Evolutionary conservation across 2,888 invertebrate species (phyloP).

Genomic region (Synanthedon myopaeformis): DNA sequence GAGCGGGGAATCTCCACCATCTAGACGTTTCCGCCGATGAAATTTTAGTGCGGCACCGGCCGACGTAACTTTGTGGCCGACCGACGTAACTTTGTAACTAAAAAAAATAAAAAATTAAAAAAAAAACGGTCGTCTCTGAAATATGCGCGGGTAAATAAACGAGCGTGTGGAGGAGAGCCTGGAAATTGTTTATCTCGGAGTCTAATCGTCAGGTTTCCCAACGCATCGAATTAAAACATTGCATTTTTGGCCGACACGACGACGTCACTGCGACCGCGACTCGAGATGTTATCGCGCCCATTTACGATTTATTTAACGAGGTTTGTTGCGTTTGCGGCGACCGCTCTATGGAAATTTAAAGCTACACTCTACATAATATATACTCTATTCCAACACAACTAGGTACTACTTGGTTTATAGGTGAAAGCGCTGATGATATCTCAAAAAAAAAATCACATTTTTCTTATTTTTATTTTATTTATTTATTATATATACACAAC

Average conservation of each 20-base stretch:
- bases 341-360: neutral
- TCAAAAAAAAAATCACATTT: no score
- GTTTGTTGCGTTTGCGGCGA: neutral
- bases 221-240: slow-evolving; percentile 60
- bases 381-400: no score
- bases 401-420: no score
- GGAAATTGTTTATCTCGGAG: slow-evolving; percentile 20
- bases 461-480: no score
- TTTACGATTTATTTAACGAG: slow-evolving; percentile 21
- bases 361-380: no score
- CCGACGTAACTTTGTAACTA: slow-evolving; percentile 31
- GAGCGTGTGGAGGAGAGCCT: neutral
- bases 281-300: slow-evolving; percentile 29
- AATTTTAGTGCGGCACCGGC: slow-evolving; percentile 36
- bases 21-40: slow-evolving; percentile 32
- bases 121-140: slow-evolving; percentile 17
- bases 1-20: slow-evolving; percentile 21
- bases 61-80: slow-evolving; percentile 34
- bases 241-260: slow-evolving; percentile 30
- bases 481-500: no score
- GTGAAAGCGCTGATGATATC: no score
- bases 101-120: no score
- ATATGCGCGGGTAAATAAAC: slow-evolving; percentile 5
- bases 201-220: slow-evolving; percentile 38
- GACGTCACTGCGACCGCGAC: slow-evolving; percentile 1